A percentile compares a stretch with the other conserved stretches of the same genome.
phyloP scores from a whole-genome alignment of 2,113 vertebrate genomes.

The Natator depressus region DNA sequence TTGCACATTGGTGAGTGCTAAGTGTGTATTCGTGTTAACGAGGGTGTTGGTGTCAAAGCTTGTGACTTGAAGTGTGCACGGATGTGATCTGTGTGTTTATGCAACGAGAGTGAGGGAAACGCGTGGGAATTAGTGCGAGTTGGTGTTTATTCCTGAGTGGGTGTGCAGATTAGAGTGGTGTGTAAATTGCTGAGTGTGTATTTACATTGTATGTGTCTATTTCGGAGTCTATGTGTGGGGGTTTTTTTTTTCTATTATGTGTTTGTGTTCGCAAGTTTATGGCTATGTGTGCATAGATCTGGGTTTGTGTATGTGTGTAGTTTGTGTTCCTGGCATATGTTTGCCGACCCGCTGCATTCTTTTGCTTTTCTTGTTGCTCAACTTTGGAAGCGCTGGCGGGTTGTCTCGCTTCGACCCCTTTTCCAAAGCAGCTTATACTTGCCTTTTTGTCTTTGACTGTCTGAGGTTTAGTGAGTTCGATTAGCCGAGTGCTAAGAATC shows the following conservation, averaged over 20 bases:
- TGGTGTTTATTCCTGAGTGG: not conserved
- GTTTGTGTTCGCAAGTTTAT: not conserved
- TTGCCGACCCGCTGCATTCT: not conserved
- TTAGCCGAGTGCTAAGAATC: constrained; percentile 99
- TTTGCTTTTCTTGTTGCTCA: not conserved
- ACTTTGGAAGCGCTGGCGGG: not conserved
- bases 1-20: not conserved
- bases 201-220: not conserved
- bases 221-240: not conserved
- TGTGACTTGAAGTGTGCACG: not conserved
- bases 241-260: rapidly evolving
- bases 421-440: constrained; percentile 78
- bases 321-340: not conserved
- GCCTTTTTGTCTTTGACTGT: constrained; percentile 82
- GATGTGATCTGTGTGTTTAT: not conserved
- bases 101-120: not conserved
- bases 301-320: not conserved
- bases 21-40: not conserved
- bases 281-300: too few species aligned
- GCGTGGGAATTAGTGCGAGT: not conserved
- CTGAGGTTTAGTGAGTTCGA: constrained; percentile 98
- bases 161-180: not conserved
- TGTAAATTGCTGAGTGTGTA: not conserved
- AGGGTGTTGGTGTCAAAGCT: not conserved
- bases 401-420: rapidly evolving